Conservation (phyloP, 1,140 invertebrate genomes). For the Trinorchestia longiramus region DNA sequence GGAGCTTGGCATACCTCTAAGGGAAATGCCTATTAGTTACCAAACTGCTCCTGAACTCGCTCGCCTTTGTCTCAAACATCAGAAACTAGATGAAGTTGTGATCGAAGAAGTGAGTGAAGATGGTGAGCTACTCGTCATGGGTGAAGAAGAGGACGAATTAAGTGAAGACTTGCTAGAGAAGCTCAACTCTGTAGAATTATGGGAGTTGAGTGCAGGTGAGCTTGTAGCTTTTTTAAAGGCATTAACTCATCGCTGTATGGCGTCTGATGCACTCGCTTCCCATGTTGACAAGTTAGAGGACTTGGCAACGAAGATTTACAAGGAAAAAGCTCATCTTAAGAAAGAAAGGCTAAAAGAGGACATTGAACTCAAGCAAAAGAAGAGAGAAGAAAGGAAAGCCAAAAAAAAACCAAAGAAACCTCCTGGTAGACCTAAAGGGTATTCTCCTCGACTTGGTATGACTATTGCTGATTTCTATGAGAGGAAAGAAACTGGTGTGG, state of each 20-base stretch:
- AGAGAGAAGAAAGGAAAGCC: conserved; percentile 55
- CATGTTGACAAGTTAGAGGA: conserved; percentile 19
- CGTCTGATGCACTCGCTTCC: conserved; percentile 2
- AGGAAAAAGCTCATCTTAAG: conserved; percentile 15
- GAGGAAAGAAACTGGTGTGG: not conserved
- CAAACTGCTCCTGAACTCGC: conserved; percentile 56
- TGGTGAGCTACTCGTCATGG: conserved; percentile 15
- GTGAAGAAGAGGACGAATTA: conserved; percentile 36
- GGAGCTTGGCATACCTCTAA: conserved; percentile 55
- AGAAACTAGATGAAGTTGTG: conserved; percentile 53
- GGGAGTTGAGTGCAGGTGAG: conserved; percentile 4
- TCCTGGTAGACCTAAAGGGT: conserved; percentile 56
- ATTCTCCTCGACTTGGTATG: conserved; percentile 55
- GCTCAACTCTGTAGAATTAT: conserved; percentile 14
- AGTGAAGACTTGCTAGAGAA: conserved; percentile 42
- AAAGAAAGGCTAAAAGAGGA: conserved; percentile 44
- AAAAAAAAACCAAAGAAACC: conserved; percentile 56
- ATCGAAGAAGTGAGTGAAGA: conserved; percentile 43
- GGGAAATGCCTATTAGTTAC: conserved; percentile 53
- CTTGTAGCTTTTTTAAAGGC: conserved; percentile 37
- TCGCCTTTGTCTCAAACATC: conserved; percentile 54
- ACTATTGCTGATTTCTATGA: conserved; percentile 51
- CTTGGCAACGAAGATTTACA: conserved; percentile 36
- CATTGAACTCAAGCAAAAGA: conserved; percentile 43
- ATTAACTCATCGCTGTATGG: conserved; percentile 32